These are phyloP conservation scores for Chloebia gouldiae DNA, from an alignment of 2,113 vertebrate species.

Conservation along the genomic window DNA sequence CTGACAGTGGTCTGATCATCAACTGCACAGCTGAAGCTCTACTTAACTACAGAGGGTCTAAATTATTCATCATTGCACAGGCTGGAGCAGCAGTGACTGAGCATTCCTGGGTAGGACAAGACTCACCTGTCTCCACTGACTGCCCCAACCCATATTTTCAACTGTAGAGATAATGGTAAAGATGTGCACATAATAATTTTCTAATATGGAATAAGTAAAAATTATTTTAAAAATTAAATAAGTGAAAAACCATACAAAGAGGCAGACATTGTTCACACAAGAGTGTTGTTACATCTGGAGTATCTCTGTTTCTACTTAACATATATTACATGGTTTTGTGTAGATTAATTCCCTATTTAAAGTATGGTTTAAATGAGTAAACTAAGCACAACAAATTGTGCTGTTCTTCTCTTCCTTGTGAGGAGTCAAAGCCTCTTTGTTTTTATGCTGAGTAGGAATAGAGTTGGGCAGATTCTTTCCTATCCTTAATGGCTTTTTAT, in stretches of 20 bases:
- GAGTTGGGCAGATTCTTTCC: background rate
- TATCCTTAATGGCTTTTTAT: background rate
- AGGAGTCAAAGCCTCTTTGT: background rate
- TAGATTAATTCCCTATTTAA: background rate
- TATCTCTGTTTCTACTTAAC: background rate
- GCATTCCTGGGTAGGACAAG: background rate
- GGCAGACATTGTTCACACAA: background rate
- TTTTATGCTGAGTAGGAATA: background rate
- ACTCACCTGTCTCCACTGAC: fast-evolving
- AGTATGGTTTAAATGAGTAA: background rate
- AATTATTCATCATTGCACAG: background rate
- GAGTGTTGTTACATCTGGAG: background rate
- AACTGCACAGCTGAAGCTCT: background rate
- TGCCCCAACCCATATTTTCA: background rate
- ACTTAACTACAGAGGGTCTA: background rate
- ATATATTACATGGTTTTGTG: background rate
- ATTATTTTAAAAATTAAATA: background rate
- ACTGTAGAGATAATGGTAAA: background rate
- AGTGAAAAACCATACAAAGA: background rate
- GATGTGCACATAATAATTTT: background rate
- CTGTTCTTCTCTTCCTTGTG: background rate
- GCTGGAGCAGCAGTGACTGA: background rate
- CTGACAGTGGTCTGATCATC: background rate
- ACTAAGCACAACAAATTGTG: background rate
- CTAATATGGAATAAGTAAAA: background rate